Evolutionary conservation across 2,888 invertebrate genomes (phyloP).

Genomic region (Agonopterix subpropinquella): DNA sequence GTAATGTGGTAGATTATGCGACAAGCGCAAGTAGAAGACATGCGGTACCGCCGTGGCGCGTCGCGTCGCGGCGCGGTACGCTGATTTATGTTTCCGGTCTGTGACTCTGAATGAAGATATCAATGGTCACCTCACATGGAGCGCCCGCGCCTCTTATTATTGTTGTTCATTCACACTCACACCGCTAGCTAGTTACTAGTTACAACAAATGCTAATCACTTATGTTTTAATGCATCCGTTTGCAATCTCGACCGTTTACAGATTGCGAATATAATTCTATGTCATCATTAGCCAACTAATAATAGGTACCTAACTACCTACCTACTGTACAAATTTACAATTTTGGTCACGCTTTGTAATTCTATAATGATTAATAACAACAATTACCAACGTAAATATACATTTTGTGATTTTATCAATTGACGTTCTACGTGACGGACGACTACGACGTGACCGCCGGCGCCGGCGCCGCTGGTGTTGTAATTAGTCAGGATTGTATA

Average conservation of each 20-base stretch:
- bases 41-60: conserved; percentile 16
- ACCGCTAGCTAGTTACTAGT: conserved; percentile 31
- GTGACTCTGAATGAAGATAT: conserved; percentile 64
- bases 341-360: conserved; percentile 1
- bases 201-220: conserved; percentile 36
- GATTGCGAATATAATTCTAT: conserved; percentile 7
- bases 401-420: no score
- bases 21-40: conserved; percentile 19
- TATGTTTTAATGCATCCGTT: conserved; percentile 20
- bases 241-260: conserved; percentile 15
- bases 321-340: conserved; percentile 2
- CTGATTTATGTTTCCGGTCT: conserved; percentile 66
- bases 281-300: not conserved
- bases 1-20: not conserved
- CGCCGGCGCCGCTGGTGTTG: not conserved
- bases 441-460: not conserved
- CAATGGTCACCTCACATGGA: conserved; percentile 54
- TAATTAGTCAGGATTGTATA: conserved; percentile 6
- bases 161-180: conserved; percentile 54
- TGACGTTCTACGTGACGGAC: no score
- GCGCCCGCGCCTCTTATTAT: conserved; percentile 31
- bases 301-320: no score
- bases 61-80: conserved; percentile 37
- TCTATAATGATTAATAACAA: not conserved
- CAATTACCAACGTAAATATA: not conserved